Conservation (phyloP, 2,888 invertebrate genomes). For the Tetragonisca angustula region DNA sequence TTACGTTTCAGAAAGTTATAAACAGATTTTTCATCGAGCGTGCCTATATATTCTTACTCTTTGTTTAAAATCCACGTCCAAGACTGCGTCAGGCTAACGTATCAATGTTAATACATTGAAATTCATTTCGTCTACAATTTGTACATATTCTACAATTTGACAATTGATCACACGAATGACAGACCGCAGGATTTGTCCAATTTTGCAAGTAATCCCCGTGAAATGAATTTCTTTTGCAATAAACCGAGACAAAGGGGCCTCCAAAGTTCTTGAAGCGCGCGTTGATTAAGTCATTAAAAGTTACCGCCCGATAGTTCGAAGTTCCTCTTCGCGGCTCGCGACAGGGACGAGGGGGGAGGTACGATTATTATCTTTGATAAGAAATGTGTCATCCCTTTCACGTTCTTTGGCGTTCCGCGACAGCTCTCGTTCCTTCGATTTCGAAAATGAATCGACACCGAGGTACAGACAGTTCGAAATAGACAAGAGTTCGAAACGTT, state of each 20-base stretch:
- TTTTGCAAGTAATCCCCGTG: neutral
- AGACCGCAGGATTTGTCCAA: no score
- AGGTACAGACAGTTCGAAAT: no score
- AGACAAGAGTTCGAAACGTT: no score
- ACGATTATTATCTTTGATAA: neutral
- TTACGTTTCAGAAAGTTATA: no score
- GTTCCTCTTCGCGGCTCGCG: neutral
- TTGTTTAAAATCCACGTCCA: no score
- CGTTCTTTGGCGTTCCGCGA: neutral
- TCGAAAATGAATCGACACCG: neutral
- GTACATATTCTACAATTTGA: neutral
- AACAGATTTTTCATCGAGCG: no score
- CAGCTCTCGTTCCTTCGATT: neutral
- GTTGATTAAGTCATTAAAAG: constrained; percentile 15
- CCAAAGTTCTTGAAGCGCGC: neutral
- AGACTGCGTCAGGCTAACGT: no score
- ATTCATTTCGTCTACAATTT: neutral
- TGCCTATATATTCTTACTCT: no score
- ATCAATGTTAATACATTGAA: no score
- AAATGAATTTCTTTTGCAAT: constrained; percentile 1
- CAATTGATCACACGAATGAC: neutral
- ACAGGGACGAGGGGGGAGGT: no score
- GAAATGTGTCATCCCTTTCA: neutral
- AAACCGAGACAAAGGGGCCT: neutral
- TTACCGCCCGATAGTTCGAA: neutral